Percentiles rank a stretch among this genome's conserved stretches.
phyloP scores from a whole-genome alignment of 2,888 invertebrate genomes.

The Eumerus sabulonum region DNA sequence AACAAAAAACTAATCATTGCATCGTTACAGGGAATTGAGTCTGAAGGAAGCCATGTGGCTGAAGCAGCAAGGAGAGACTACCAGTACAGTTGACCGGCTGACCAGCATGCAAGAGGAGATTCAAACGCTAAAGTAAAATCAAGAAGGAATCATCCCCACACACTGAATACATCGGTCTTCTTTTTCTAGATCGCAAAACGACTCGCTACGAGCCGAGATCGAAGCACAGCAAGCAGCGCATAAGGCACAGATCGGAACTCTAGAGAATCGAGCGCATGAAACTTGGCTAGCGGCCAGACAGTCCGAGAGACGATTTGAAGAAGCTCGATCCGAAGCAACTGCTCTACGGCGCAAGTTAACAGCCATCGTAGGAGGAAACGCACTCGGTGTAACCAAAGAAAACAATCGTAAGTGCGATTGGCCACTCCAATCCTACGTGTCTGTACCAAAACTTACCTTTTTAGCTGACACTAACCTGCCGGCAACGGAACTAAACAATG shows the following conservation, averaged over 20 bases:
- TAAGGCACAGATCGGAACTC: conserved; percentile 85
- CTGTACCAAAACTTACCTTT: not conserved
- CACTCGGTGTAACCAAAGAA: conserved; percentile 64
- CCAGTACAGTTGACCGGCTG: conserved; percentile 88
- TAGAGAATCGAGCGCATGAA: conserved; percentile 91
- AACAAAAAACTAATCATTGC: too few relatives aligned
- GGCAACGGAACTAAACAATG: conserved; percentile 71
- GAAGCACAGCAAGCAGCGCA: conserved; percentile 88
- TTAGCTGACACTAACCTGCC: conserved; percentile 69
- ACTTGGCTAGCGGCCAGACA: conserved; percentile 91
- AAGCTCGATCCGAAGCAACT: conserved; percentile 86
- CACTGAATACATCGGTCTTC: too few relatives aligned
- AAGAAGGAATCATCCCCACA: too few relatives aligned
- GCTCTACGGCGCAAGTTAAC: conserved; percentile 83
- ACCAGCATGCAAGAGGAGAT: conserved; percentile 89
- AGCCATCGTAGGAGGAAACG: conserved; percentile 73
- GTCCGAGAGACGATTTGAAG: conserved; percentile 90
- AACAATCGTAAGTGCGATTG: conserved; percentile 69
- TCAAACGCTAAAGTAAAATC: conserved; percentile 86
- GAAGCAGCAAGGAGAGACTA: conserved; percentile 89
- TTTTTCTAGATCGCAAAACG: conserved; percentile 80
- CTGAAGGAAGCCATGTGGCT: conserved; percentile 88
- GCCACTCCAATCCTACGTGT: not conserved
- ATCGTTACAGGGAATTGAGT: conserved; percentile 84
- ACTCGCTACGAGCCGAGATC: conserved; percentile 88